Conservation (phyloP, 2,797 vertebrate genomes). For the Brachyalestes nurse region DNA sequence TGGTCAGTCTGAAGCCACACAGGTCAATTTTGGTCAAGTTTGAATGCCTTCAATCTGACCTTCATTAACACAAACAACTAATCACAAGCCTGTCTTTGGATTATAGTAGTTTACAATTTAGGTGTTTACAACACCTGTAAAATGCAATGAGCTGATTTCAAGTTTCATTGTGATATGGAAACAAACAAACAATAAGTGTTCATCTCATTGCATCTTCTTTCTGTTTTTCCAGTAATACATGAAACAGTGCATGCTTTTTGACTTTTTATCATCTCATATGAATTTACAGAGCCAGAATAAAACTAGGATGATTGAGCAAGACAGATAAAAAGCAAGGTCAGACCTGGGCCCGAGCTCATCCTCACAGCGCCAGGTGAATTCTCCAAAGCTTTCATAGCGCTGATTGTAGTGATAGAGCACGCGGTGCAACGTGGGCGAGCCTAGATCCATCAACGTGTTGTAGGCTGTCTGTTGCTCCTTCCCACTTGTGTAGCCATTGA, state of each 20-base stretch:
- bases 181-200: background rate
- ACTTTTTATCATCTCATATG: background rate
- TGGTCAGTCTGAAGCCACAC: conserved; percentile 57
- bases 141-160: background rate
- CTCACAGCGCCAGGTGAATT: conserved; percentile 98
- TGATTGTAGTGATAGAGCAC: conserved; percentile 98
- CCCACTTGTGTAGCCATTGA: conserved; percentile 97
- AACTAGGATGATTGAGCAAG: too few species aligned
- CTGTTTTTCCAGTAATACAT: background rate
- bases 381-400: conserved; percentile 96
- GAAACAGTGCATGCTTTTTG: too few species aligned
- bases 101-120: conserved; percentile 48
- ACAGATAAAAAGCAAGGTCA: background rate
- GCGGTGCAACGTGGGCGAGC: conserved; percentile 91
- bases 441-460: conserved; percentile 95
- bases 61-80: conserved; percentile 58
- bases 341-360: conserved; percentile 98
- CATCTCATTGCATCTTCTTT: background rate
- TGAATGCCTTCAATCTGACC: conserved; percentile 56
- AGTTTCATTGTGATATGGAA: background rate
- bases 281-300: background rate
- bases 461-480: conserved; percentile 98
- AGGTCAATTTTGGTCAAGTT: conserved; percentile 57
- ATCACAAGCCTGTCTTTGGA: conserved; percentile 58
- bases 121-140: too few species aligned